Evolutionary conservation across 2,797 vertebrate species (phyloP), one percentile per base, ranked within the genome.

Genomic region (Prunella strophiata): DNA sequence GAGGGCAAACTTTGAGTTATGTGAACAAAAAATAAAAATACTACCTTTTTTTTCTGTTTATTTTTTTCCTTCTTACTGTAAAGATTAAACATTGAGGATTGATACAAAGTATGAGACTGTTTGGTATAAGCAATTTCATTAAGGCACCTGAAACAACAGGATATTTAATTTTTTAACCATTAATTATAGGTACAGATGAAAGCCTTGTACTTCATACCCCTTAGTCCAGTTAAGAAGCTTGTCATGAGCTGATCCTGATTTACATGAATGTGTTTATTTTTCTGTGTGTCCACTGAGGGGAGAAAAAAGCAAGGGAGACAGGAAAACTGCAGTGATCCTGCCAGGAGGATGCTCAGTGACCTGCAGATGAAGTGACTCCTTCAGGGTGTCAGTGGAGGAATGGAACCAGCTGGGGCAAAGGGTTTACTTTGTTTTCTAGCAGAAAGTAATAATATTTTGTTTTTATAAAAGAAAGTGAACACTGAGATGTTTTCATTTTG

Each of bases 221-320:
- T 89, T 68, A 91, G 84, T 83, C 75, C 91, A 78, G 72, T 59
- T 78, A 76, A 79, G 70, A 94, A 93, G 66, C 55, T 90, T 59
- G 51, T 93, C 51, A 59, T 67, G 87, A 88, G 38, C 73, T 38
- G 58, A 63, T 88, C 68, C 73, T 57, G 79, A 75, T 91, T 93
- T 86, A 62, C 62, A 59, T 5, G 2, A 91, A 67, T 32, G 55
- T 26, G 25, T 84, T 93, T 89, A 59, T 92, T 34, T 34, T 34
- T 34, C 34, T 34, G 58, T 88, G 68, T 89, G 34, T 22, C 45
- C 34, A 7, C 5, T 10, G 22, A 45, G 29, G 52, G 48, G 22
- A 80, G 25, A 23, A 42, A 79, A 78, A 66, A 50, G 7, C 26
- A 47, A 84, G 25, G 42, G 30, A 65, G 54, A 7, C 8, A 19